phyloP scores from a whole-genome alignment of 2,888 invertebrate genomes.

The Cremastobaeus sp. region DNA sequence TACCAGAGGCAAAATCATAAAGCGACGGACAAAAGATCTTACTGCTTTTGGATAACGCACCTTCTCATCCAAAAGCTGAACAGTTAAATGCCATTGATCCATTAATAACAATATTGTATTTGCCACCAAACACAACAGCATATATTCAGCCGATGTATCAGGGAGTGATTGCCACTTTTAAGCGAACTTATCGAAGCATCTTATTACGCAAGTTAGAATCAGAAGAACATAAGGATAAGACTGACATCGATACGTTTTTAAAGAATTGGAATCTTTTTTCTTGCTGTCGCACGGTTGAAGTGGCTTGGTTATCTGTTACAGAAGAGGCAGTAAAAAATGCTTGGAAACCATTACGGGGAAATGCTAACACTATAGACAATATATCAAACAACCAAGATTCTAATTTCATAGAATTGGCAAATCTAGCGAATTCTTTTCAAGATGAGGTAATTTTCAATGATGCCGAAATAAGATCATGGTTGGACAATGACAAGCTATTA shows the following conservation, averaged over 20 bases:
- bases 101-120: constrained; percentile 8
- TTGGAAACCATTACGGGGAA: constrained; percentile 23
- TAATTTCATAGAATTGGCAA: not conserved
- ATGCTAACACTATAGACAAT: no score
- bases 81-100: constrained; percentile 16
- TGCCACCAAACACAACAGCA: constrained; percentile 12
- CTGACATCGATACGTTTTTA: not conserved
- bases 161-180: constrained; percentile 24
- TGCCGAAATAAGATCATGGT: constrained; percentile 1
- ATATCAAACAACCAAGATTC: not conserved
- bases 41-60: constrained; percentile 18
- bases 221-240: constrained; percentile 13
- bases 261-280: constrained; percentile 15
- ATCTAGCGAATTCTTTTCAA: constrained; percentile 2
- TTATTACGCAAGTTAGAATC: constrained; percentile 20
- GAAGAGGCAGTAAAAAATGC: constrained; percentile 12
- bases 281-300: constrained; percentile 1
- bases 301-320: constrained; percentile 11
- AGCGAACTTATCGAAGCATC: constrained; percentile 3
- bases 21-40: constrained; percentile 6
- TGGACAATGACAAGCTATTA: no score
- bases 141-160: constrained; percentile 31
- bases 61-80: constrained; percentile 19
- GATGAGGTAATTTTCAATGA: not conserved
- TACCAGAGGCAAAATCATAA: not conserved